Percentiles rank a stretch among this genome's conserved stretches.
phyloP scores from a whole-genome alignment of 2,888 invertebrate genomes.

The Drosophila yooni region DNA sequence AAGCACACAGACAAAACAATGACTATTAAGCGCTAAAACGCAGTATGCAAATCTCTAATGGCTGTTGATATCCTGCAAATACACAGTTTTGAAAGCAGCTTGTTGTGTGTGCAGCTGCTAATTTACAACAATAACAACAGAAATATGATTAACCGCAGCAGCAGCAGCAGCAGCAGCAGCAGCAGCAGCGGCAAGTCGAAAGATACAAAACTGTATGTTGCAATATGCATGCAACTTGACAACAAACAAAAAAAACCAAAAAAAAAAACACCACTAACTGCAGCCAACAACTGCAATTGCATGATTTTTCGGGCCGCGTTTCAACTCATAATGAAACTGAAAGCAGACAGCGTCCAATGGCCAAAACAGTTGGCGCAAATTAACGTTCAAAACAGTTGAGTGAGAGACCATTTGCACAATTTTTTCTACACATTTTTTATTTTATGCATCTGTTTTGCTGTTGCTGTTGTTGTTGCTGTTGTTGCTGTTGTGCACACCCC shows the following conservation, averaged over 20 bases:
- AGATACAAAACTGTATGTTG: slow-evolving; percentile 71
- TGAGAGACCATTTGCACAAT: slow-evolving; percentile 37
- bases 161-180: slow-evolving; percentile 31
- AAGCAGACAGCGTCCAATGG: slow-evolving; percentile 61
- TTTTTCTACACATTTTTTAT: slow-evolving; percentile 19
- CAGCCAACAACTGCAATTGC: slow-evolving; percentile 54
- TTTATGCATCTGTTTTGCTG: slow-evolving; percentile 33
- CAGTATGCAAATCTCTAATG: slow-evolving; percentile 29
- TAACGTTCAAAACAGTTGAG: slow-evolving; percentile 63
- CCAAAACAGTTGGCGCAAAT: slow-evolving; percentile 74
- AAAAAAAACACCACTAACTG: slow-evolving; percentile 11
- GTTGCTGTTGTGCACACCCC: slow-evolving; percentile 44
- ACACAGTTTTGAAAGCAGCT: slow-evolving; percentile 48
- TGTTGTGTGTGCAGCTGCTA: slow-evolving; percentile 64
- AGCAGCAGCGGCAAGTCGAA: slow-evolving; percentile 30
- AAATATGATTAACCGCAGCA: slow-evolving; percentile 76
- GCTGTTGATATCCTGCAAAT: slow-evolving; percentile 41
- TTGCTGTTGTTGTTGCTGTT: neutral
- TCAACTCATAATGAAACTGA: slow-evolving; percentile 75
- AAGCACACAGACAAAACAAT: neutral
- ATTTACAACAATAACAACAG: slow-evolving; percentile 53
- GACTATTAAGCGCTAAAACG: slow-evolving; percentile 38
- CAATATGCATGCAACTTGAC: slow-evolving; percentile 56
- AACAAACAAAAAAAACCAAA: slow-evolving; percentile 19
- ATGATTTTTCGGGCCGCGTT: slow-evolving; percentile 57